Evolutionary conservation across 2,888 invertebrate species (phyloP), one percentile per base, ranked within the genome.

Genomic region (Calameuta idolon): DNA sequence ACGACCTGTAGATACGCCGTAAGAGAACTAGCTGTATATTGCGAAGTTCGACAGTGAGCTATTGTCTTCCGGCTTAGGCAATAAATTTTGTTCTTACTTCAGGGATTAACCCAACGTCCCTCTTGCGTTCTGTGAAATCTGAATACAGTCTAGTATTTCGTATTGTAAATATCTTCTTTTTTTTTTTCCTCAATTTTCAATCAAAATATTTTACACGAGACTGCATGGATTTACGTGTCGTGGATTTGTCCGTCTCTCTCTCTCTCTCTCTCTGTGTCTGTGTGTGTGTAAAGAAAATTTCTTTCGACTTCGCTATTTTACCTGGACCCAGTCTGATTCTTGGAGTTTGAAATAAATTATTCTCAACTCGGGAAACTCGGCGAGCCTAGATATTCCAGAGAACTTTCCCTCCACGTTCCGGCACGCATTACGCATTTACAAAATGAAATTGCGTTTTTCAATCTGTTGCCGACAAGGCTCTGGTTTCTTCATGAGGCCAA

Each of bases 361-460:
- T 34, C 33, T 12, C n/a, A 23, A 9, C 71, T 71, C 12, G 31
- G 71, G 30, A 76, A 69, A 33, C 75, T 55, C 77, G 75, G 69
- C 74, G 23, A 74, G 35, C 12, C 74, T 30, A 55, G 23, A 23
- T 15, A 23, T 55, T 15, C 23, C 23, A 55, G 55, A 9, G 55
- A 23, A 55, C 23, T 55, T 55, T 23, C 4, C 69, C 37, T 37
- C 74, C 77, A 75, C 75, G 73, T 78, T 75, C 81, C 79, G 75
- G 69, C 76, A 74, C 76, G 83, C 86, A 86, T 87, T 88, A 85
- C 83, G 83, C 85, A 86, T 88, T 87, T 86, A 85, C 84, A 84
- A 85, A 87, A 88, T 84, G 85, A 85, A 88, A 88, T 87, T 89
- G 87, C 85, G 83, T 86, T 85, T 69, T 81, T 84, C 85, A 85